Percentiles rank a stretch among this genome's conserved stretches.
Conservation (phyloP, 53 echinoderm and acorn worm genomes). For the Hippasteria phrygiana region DNA sequence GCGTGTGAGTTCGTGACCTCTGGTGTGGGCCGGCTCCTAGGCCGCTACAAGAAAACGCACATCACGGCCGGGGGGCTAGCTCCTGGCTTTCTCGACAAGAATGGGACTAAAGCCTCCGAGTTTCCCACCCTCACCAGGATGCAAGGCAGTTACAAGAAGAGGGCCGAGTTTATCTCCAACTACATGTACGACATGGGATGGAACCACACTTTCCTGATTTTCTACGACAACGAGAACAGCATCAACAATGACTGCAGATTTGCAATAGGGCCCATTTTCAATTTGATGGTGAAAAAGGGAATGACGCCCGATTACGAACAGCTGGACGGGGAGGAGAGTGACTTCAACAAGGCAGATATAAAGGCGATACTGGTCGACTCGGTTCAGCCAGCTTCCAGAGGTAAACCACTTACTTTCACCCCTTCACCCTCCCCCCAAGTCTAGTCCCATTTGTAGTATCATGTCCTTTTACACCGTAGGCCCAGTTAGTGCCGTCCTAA, state of each 20-base stretch:
- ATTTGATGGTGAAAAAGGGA: constrained; percentile 20
- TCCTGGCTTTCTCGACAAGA: constrained; percentile 36
- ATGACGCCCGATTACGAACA: constrained; percentile 29
- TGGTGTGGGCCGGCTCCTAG: constrained; percentile 75
- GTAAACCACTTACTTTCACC: constrained; percentile 21
- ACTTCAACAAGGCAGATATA: background rate
- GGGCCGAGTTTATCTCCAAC: constrained; percentile 12
- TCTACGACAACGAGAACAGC: constrained; percentile 33
- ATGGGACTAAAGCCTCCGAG: background rate
- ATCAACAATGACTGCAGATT: constrained; percentile 46
- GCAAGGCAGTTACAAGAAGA: constrained; percentile 70
- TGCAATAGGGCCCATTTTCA: constrained; percentile 32
- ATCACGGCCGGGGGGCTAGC: constrained; percentile 83
- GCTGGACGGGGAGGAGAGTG: background rate
- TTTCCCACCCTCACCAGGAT: constrained; percentile 70
- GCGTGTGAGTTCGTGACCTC: constrained; percentile 77
- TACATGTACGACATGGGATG: constrained; percentile 37
- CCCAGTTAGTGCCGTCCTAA: background rate
- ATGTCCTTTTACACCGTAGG: background rate
- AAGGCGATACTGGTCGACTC: background rate
- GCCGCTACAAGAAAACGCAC: constrained; percentile 79
- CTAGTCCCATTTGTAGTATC: background rate
- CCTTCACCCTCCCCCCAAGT: background rate
- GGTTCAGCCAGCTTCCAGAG: constrained; percentile 34
- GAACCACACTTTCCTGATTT: constrained; percentile 46